Evolutionary conservation across 1,140 invertebrate genomes (phyloP).

Genomic region (Conus betulinus): DNA sequence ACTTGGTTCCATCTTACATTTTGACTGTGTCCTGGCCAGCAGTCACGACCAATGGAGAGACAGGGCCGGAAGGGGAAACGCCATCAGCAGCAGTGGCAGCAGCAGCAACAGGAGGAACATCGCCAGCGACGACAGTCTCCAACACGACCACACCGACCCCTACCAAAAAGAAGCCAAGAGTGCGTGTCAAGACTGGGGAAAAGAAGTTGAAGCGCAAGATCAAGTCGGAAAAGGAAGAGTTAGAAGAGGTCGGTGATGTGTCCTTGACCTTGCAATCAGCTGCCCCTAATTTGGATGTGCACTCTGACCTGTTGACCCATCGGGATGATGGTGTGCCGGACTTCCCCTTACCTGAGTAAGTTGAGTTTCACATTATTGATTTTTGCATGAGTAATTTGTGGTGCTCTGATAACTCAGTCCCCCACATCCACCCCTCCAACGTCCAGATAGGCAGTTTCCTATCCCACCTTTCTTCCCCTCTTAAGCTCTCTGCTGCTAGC

Average conservation of each 20-base stretch:
- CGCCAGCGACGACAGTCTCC: not conserved
- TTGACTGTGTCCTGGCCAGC: not conserved
- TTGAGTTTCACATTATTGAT: not conserved
- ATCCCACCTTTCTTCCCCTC: too few species aligned
- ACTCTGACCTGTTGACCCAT: slow-evolving; percentile 44
- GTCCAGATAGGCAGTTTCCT: too few species aligned
- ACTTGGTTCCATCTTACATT: not conserved
- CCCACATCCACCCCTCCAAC: too few species aligned
- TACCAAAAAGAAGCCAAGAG: slow-evolving; percentile 43
- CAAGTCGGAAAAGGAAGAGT: slow-evolving; percentile 48
- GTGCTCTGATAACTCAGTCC: too few species aligned
- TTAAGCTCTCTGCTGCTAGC: too few species aligned
- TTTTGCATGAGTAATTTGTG: not conserved
- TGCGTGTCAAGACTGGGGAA: slow-evolving; percentile 43
- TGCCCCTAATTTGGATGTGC: slow-evolving; percentile 47
- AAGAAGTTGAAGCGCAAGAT: slow-evolving; percentile 57
- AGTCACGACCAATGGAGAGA: slow-evolving; percentile 12
- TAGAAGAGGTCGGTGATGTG: slow-evolving; percentile 40
- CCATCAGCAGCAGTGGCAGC: not conserved
- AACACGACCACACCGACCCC: slow-evolving; percentile 10
- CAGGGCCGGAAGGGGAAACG: slow-evolving; percentile 6
- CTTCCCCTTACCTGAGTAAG: slow-evolving; percentile 60
- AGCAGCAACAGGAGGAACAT: not conserved
- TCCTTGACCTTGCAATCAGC: slow-evolving; percentile 25
- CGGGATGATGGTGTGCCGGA: slow-evolving; percentile 45